Evolutionary conservation across 92 coral and sea anemone genomes (phyloP), one percentile per base, ranked within the genome.

Genomic region (Parazoanthus darwini): DNA sequence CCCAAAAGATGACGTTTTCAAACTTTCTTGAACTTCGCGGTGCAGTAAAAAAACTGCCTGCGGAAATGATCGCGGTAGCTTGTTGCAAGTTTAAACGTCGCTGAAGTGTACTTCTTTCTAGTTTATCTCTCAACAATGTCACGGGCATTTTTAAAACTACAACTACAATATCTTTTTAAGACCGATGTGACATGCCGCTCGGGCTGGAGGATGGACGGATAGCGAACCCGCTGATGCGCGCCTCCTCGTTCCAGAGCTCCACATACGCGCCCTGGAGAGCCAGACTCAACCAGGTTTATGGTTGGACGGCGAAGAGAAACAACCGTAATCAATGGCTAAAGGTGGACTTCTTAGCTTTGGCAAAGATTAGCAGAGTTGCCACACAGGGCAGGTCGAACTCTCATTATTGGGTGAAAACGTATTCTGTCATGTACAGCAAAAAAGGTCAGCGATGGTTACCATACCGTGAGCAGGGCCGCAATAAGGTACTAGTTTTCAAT

Each of bases 331-430:
- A 94, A 73, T 94, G 98, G 98, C 73, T 94, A 48, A 48, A 56
- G 80, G 76, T 91, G 11, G 98, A 94, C 77, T 91, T 94, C 86
- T 93, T 93, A 76, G 94, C 98, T 44, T 68, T 88, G 86, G 87
- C 98, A 16, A 89, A 67, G 59, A 85, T 94, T 66, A 87, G 89
- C 54, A 86, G 90, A 14, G 86, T 94, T 8, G 95, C 98, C 3
- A 88, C 98, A 22, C 98, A 94, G 58, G 98, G 98, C 65, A 90
- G 98, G 51, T 87, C 88, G 78, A 93, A 94, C 90, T 70, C 93
- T 25, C 88, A 87, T 56, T 93, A 93, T 67, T 94, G 98, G 98
- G 98, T 94, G 7, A 94, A 88, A 22, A 89, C 90, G 36, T 94
- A 93, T 86, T 86, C 86, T 15, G 48, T 94, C 78, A 56, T 91